phyloP scores from a whole-genome alignment of 1,140 invertebrate species.

The Zaprionus ghesquierei region DNA sequence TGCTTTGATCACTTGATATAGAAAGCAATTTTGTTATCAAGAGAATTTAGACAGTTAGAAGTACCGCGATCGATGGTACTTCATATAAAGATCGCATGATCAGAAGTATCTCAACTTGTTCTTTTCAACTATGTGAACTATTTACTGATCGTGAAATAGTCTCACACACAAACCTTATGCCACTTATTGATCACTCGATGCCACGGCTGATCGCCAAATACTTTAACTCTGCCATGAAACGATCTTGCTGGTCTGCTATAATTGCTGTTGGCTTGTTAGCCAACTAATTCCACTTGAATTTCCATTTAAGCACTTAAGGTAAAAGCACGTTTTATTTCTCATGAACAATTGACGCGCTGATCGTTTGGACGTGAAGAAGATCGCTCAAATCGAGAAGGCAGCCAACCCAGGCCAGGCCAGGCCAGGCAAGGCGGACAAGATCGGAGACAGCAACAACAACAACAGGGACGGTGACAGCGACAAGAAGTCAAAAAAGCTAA shows the following conservation, averaged over 20 bases:
- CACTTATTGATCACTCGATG: background rate
- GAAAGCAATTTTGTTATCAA: background rate
- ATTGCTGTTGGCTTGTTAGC: conserved; percentile 60
- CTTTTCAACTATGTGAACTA: background rate
- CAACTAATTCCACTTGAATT: conserved; percentile 74
- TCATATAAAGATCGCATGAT: background rate
- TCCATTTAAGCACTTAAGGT: conserved; percentile 70
- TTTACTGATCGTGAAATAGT: background rate
- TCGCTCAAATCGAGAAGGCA: conserved; percentile 43
- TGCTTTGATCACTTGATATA: background rate
- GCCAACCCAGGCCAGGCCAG: conserved; percentile 9
- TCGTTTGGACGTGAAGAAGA: conserved; percentile 33
- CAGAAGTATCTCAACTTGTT: background rate
- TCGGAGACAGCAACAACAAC: conserved; percentile 39
- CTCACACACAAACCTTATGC: background rate
- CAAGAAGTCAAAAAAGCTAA: conserved; percentile 57
- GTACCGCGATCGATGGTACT: background rate
- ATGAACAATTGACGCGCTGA: conserved; percentile 65
- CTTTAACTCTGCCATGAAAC: conserved; percentile 45
- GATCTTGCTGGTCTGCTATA: conserved; percentile 42
- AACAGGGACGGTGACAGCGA: conserved; percentile 6
- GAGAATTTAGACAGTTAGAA: background rate
- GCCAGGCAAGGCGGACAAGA: conserved; percentile 35
- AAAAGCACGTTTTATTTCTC: conserved; percentile 69
- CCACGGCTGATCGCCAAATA: conserved; percentile 20